Conservation (phyloP, 2,888 invertebrate species). For the Perizoma flavofasciatum region DNA sequence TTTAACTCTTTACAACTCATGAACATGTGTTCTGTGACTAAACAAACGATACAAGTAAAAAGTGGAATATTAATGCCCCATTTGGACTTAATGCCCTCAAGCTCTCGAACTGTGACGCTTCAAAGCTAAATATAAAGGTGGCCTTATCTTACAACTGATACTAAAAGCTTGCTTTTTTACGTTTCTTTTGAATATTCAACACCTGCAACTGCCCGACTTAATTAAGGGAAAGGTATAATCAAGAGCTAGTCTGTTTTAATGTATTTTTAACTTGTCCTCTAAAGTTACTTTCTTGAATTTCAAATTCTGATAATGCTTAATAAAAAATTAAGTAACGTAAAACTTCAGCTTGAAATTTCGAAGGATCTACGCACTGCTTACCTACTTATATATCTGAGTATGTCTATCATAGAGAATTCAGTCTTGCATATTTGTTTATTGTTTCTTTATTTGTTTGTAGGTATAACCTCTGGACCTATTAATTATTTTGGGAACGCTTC, state of each 20-base stretch:
- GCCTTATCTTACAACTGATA: slow-evolving; percentile 29
- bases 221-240: slow-evolving; percentile 62
- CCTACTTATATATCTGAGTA: no score
- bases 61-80: neutral
- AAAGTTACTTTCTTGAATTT: slow-evolving; percentile 31
- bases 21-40: no score
- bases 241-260: slow-evolving; percentile 58
- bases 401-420: no score
- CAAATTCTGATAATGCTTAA: slow-evolving; percentile 21
- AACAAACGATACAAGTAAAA: neutral
- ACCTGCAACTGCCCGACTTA: slow-evolving; percentile 58
- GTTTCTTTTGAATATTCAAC: slow-evolving; percentile 62
- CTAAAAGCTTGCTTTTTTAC: slow-evolving; percentile 32
- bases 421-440: no score
- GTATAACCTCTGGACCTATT: no score
- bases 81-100: slow-evolving; percentile 14
- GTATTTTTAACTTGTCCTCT: slow-evolving; percentile 53
- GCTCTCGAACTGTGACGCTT: slow-evolving; percentile 11
- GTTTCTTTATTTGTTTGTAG: no score
- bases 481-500: no score
- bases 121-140: slow-evolving; percentile 17
- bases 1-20: no score
- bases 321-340: neutral
- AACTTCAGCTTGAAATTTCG: neutral
- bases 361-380: no score